These are phyloP conservation scores for Epirrita christyi DNA, from an alignment of 2,888 invertebrate genomes.

Conservation along the genomic window DNA sequence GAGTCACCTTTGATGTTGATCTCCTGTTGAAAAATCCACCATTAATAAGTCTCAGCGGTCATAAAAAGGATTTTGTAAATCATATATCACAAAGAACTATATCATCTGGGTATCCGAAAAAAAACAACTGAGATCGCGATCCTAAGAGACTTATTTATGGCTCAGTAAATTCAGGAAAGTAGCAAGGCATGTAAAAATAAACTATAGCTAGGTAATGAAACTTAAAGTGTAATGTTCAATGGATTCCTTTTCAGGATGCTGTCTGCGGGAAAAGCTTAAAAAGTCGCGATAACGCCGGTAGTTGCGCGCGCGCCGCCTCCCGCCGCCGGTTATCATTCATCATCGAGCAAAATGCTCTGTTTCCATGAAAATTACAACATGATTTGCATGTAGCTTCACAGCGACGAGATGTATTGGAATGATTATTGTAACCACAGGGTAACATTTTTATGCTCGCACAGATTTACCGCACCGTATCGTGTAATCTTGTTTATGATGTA, in stretches of 20 bases:
- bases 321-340: slow-evolving; percentile 53
- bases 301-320: slow-evolving; percentile 44
- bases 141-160: slow-evolving; percentile 58
- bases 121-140: slow-evolving; percentile 61
- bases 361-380: slow-evolving; percentile 59
- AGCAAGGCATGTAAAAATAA: slow-evolving; percentile 51
- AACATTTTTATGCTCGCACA: slow-evolving; percentile 42
- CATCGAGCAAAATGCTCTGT: slow-evolving; percentile 50
- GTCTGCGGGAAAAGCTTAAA: slow-evolving; percentile 58
- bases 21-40: slow-evolving; percentile 61
- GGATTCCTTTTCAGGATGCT: slow-evolving; percentile 52
- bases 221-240: slow-evolving; percentile 45
- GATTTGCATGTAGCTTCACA: slow-evolving; percentile 56
- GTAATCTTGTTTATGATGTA: slow-evolving; percentile 36
- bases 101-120: slow-evolving; percentile 63
- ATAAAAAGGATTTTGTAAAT: slow-evolving; percentile 67
- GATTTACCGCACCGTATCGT: slow-evolving; percentile 42
- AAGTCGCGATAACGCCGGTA: slow-evolving; percentile 58
- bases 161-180: slow-evolving; percentile 47
- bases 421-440: slow-evolving; percentile 45
- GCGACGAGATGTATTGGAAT: slow-evolving; percentile 47
- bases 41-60: slow-evolving; percentile 62
- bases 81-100: slow-evolving; percentile 64
- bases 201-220: slow-evolving; percentile 48
- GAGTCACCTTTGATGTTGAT: slow-evolving; percentile 62